phyloP scores from a whole-genome alignment of 2,113 vertebrate species.

The Festucalex cinctus region DNA sequence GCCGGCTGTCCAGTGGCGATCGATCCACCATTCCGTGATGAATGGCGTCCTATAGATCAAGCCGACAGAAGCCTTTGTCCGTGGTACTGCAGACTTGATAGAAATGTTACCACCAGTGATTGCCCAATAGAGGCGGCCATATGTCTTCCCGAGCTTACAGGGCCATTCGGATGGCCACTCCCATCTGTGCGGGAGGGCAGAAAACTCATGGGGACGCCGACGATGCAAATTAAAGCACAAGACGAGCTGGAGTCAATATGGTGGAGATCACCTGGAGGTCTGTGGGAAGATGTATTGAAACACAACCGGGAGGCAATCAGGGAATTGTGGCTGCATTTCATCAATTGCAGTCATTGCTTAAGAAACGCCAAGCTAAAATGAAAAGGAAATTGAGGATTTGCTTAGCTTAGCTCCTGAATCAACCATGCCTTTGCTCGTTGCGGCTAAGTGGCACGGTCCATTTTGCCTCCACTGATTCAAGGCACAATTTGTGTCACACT shows the following conservation, averaged over 20 bases:
- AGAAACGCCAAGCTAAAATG: neutral
- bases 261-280: conserved; percentile 7
- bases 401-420: neutral
- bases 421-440: neutral
- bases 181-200: conserved; percentile 9
- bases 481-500: neutral
- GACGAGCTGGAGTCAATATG: conserved; percentile 19
- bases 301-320: conserved; percentile 14
- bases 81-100: conserved; percentile 34
- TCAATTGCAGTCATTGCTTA: neutral
- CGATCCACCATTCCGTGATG: conserved; percentile 45
- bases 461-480: neutral
- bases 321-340: conserved; percentile 29
- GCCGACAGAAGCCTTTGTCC: conserved; percentile 36
- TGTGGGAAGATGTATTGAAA: conserved; percentile 41
- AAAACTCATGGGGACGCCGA: conserved; percentile 19
- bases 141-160: conserved; percentile 40
- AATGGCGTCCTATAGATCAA: conserved; percentile 47
- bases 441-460: neutral
- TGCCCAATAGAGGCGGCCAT: conserved; percentile 36
- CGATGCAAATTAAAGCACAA: conserved; percentile 30
- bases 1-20: conserved; percentile 21
- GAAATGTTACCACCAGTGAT: conserved; percentile 32
- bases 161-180: conserved; percentile 5
- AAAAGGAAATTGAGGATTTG: neutral